Conservation (phyloP, 2,113 vertebrate genomes). For the Tachuris rubrigastra region DNA sequence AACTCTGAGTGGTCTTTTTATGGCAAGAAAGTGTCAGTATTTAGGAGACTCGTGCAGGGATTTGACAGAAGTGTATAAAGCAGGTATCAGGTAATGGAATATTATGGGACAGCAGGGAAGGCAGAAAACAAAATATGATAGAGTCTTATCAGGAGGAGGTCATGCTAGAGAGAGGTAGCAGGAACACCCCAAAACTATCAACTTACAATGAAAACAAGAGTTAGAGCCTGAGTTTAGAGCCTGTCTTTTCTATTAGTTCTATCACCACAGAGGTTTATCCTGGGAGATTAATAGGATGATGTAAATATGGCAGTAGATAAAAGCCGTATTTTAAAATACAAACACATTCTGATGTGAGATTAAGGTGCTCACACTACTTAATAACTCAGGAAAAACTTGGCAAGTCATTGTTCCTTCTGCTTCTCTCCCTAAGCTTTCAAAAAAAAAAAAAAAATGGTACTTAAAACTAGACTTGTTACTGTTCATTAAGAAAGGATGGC, state of each 20-base stretch:
- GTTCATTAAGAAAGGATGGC: background rate
- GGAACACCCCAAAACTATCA: background rate
- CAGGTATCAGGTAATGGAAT: background rate
- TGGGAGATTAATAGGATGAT: background rate
- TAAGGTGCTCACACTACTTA: background rate
- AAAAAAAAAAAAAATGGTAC: background rate
- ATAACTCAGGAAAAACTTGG: background rate
- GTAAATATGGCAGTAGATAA: background rate
- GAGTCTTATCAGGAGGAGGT: background rate
- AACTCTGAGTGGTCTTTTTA: background rate
- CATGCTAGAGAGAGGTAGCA: background rate
- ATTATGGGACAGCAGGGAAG: background rate
- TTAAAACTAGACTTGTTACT: background rate
- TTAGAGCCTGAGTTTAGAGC: background rate
- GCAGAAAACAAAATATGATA: background rate
- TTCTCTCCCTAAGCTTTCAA: background rate
- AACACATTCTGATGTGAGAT: background rate
- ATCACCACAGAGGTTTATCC: background rate
- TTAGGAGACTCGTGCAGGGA: background rate
- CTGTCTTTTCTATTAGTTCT: background rate
- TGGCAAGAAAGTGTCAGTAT: background rate
- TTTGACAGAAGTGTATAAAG: background rate
- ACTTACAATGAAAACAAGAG: background rate
- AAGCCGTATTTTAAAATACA: background rate
- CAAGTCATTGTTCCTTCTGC: background rate